Evolutionary conservation across 1,140 invertebrate species (phyloP).

Genomic region (Sinonovacula constricta): DNA sequence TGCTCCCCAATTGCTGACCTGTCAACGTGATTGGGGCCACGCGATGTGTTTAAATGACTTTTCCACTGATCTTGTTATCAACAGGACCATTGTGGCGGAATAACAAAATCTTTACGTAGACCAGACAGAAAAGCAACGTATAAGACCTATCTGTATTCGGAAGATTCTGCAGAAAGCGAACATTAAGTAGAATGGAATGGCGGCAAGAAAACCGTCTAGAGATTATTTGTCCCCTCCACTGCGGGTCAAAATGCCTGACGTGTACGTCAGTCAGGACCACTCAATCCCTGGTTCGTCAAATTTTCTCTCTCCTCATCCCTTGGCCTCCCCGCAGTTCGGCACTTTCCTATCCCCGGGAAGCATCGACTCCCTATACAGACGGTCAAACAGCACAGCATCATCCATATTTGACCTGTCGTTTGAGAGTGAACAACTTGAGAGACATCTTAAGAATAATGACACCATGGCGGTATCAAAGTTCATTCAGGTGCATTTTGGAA

Average conservation of each 20-base stretch:
- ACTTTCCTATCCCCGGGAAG: slow-evolving; percentile 21
- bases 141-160: too few species aligned
- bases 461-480: slow-evolving; percentile 80
- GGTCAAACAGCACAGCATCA: slow-evolving; percentile 78
- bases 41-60: too few species aligned
- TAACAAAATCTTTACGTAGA: too few species aligned
- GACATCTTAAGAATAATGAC: slow-evolving; percentile 81
- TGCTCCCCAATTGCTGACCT: too few species aligned
- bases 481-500: slow-evolving; percentile 81
- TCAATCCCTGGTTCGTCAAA: slow-evolving; percentile 3
- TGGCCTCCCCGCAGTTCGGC: background rate
- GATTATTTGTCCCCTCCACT: slow-evolving; percentile 12
- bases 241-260: slow-evolving; percentile 36
- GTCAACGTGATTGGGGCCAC: too few species aligned
- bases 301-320: background rate
- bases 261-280: slow-evolving; percentile 41
- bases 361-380: slow-evolving; percentile 38
- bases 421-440: slow-evolving; percentile 81
- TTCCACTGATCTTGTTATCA: too few species aligned
- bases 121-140: too few species aligned
- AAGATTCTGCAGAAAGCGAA: too few species aligned
- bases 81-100: too few species aligned
- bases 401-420: slow-evolving; percentile 81
- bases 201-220: slow-evolving; percentile 39
- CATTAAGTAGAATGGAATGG: too few species aligned